Evolutionary conservation across 2,797 vertebrate genomes (phyloP), one percentile per base, ranked within the genome.

Genomic region (Heterohyrax brucei): DNA sequence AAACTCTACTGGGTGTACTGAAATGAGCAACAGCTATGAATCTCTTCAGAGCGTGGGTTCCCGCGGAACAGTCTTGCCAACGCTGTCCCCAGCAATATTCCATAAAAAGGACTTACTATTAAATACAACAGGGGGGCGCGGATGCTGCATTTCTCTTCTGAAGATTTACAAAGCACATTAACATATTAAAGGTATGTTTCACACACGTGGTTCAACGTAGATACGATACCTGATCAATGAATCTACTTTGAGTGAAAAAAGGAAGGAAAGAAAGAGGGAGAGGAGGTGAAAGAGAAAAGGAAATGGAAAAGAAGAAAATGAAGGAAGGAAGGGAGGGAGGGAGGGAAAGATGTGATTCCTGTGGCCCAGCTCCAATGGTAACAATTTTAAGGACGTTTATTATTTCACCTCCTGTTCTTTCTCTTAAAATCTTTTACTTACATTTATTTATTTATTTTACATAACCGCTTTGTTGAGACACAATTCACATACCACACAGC

Each of bases 91-190:
- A 26, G 3, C 12, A 19, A 7, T 1, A 28, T 22, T 62, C 24
- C 70, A 26, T 64, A 46, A 5, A 24, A 7, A 28, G 46, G 46
- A 61, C 6, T 78, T 61, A 7, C 16, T 13, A 4, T n/a, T 3
- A 46, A 30, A 44, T 14, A 2, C 10, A 50, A 39, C 44, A 0
- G 9, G 70, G n/a, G 33, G 7, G 53, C 2, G 1, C 0, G 18
- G 50, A 30, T 2, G 26, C 33, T 10, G 5, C 0, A 1, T 18
- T 75, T 78, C 1, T 64, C 73, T 75, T 30, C 68, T 6, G 3
- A 56, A 77, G 78, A 18, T 8, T 6, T 26, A 28, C 9, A 3
- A 26, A 0, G 30, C 1, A 56, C 7, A 0, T 48, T 18, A 18
- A 2, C 9, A 53, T 53, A 19, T 12, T 16, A 30, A 77, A 83